Evolutionary conservation across 2,888 invertebrate species (phyloP).

Genomic region (Rhagonycha fulva): DNA sequence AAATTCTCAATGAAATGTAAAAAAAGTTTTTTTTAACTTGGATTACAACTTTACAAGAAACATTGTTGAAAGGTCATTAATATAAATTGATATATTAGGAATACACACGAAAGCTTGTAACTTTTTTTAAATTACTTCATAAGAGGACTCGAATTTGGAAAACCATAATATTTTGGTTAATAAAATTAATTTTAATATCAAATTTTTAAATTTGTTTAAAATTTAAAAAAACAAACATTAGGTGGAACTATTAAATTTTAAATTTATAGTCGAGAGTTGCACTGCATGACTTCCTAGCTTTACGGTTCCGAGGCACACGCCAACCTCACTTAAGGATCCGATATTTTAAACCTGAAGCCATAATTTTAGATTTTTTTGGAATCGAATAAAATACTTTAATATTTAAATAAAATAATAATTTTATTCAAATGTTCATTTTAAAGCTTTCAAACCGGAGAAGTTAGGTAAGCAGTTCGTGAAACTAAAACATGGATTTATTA

Average conservation of each 20-base stretch:
- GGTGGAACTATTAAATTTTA: constrained; percentile 6
- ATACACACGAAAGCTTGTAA: constrained; percentile 16
- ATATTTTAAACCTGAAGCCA: not conserved
- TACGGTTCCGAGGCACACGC: constrained; percentile 25
- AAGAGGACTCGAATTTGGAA: not conserved
- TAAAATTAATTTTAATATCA: not conserved
- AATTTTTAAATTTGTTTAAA: not conserved
- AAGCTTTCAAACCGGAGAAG: not conserved
- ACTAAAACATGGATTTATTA: not conserved
- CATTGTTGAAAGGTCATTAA: constrained; percentile 25
- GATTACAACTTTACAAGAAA: constrained; percentile 18
- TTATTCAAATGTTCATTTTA: not conserved
- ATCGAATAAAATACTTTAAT: not conserved
- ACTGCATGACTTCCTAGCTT: constrained; percentile 17
- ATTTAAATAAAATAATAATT: not conserved
- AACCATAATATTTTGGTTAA: not conserved
- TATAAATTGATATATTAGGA: constrained; percentile 20
- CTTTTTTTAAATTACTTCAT: constrained; percentile 16
- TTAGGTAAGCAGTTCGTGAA: not conserved
- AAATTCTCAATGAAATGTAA: constrained; percentile 8
- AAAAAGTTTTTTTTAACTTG: constrained; percentile 8
- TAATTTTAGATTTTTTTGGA: not conserved
- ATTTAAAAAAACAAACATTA: constrained; percentile 1
- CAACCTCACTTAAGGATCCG: constrained; percentile 12
- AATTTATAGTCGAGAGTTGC: constrained; percentile 16